These are phyloP conservation scores for Gonioctena quinquepunctata DNA, from an alignment of 1,140 invertebrate species.

Conservation along the genomic window DNA sequence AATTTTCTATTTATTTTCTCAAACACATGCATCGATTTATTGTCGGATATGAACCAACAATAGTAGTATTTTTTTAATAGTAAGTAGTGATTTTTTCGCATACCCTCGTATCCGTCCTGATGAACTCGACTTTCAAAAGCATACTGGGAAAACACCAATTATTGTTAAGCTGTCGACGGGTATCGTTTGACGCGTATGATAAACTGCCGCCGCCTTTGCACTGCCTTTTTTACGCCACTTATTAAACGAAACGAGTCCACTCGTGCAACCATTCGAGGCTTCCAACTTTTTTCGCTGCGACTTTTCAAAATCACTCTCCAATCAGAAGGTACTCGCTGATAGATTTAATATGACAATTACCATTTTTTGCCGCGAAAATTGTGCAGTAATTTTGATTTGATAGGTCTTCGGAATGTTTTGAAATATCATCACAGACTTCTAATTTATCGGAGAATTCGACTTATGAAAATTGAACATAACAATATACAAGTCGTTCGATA, in stretches of 20 bases:
- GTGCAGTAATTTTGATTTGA: conserved; percentile 15
- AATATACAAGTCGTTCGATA: not conserved
- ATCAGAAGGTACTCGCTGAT: conserved; percentile 11
- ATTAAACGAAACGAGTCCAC: not conserved
- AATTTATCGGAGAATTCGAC: conserved; percentile 18
- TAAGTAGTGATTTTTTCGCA: too few relatives aligned
- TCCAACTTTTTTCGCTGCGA: conserved; percentile 6
- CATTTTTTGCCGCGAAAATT: conserved; percentile 4
- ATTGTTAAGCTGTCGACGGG: conserved; percentile 4
- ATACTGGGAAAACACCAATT: conserved; percentile 9
- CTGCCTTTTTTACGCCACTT: not conserved
- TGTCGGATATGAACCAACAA: too few relatives aligned
- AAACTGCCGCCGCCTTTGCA: conserved; percentile 4
- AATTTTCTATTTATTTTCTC: too few relatives aligned
- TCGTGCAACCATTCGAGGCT: conserved; percentile 1
- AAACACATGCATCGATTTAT: too few relatives aligned
- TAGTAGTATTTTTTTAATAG: not conserved
- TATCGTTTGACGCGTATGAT: conserved; percentile 11
- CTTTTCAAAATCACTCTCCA: conserved; percentile 15
- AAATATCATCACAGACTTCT: conserved; percentile 15
- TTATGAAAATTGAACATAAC: conserved; percentile 21
- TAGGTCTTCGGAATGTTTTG: conserved; percentile 10
- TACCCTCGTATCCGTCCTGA: not conserved
- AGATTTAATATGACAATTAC: conserved; percentile 22
- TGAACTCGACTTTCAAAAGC: not conserved